A percentile compares a stretch with the other conserved stretches of the same genome.
phyloP scores from a whole-genome alignment of 2,113 vertebrate species.

The Carassius auratus region DNA sequence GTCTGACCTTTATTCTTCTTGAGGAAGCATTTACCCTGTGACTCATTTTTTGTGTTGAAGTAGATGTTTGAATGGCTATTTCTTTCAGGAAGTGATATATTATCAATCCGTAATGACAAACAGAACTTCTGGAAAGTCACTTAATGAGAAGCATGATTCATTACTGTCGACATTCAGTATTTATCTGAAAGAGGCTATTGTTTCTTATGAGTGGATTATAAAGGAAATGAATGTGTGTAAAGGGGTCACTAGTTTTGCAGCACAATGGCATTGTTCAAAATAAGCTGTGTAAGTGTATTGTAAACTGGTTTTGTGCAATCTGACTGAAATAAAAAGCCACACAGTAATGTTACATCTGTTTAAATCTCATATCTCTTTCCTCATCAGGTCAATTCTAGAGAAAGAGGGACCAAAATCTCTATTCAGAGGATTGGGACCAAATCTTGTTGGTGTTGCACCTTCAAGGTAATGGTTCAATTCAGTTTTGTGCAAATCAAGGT shows the following conservation, averaged over 20 bases:
- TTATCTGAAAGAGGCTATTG: background rate
- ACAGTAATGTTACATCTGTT: background rate
- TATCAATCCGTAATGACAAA: background rate
- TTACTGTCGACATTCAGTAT: background rate
- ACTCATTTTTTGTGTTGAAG: background rate
- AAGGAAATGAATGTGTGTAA: background rate
- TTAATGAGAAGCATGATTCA: background rate
- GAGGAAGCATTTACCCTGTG: slow-evolving; percentile 6
- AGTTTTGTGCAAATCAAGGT: background rate
- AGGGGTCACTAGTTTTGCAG: background rate
- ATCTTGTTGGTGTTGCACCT: slow-evolving; percentile 95
- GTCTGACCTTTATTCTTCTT: background rate
- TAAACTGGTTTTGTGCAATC: background rate
- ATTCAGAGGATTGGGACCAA: slow-evolving; percentile 94
- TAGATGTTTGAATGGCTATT: background rate
- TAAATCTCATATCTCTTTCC: background rate
- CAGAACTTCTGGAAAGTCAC: background rate
- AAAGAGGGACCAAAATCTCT: slow-evolving; percentile 97
- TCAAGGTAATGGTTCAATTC: slow-evolving; percentile 83
- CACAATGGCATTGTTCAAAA: background rate
- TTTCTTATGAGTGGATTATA: background rate
- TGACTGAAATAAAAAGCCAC: background rate
- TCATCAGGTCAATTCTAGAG: slow-evolving; percentile 91
- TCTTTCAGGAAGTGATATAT: background rate
- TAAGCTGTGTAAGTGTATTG: background rate